Conservation (phyloP, 1,140 invertebrate species). For the Ceratosolen fusciceps region DNA sequence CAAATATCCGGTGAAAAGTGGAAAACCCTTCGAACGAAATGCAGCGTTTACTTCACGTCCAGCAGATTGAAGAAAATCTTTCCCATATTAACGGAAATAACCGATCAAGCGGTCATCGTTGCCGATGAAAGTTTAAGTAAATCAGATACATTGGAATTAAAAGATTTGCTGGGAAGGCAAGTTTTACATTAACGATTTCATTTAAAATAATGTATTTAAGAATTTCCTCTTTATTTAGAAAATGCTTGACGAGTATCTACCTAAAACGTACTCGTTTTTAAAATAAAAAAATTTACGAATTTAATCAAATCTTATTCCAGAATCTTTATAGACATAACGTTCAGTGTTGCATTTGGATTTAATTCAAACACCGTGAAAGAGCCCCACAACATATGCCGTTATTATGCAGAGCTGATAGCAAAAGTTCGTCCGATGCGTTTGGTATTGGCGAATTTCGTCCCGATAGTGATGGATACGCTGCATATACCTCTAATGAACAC, state of each 20-base stretch:
- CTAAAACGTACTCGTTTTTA: no score
- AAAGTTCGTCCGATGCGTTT: neutral
- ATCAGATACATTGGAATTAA: conserved; percentile 50
- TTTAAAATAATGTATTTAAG: no score
- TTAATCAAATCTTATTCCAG: no score
- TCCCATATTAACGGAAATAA: conserved; percentile 66
- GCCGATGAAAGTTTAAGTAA: conserved; percentile 20
- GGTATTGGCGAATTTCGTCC: neutral
- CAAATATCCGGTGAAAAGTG: conserved; percentile 68
- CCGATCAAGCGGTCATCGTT: conserved; percentile 60
- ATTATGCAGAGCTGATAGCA: conserved; percentile 42
- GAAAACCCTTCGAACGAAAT: conserved; percentile 71
- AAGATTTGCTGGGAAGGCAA: conserved; percentile 53
- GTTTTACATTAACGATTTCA: no score
- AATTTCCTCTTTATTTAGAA: no score
- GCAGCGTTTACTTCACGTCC: conserved; percentile 74
- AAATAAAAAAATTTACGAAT: no score
- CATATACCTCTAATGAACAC: neutral
- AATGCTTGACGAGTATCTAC: no score
- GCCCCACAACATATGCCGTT: conserved; percentile 48
- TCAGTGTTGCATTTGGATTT: conserved; percentile 72
- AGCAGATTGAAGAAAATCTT: conserved; percentile 75
- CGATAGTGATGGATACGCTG: neutral
- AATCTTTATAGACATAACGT: conserved; percentile 75
- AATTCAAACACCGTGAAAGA: conserved; percentile 66